phyloP scores from a whole-genome alignment of 2,888 invertebrate species.

The Tiphia femorata region DNA sequence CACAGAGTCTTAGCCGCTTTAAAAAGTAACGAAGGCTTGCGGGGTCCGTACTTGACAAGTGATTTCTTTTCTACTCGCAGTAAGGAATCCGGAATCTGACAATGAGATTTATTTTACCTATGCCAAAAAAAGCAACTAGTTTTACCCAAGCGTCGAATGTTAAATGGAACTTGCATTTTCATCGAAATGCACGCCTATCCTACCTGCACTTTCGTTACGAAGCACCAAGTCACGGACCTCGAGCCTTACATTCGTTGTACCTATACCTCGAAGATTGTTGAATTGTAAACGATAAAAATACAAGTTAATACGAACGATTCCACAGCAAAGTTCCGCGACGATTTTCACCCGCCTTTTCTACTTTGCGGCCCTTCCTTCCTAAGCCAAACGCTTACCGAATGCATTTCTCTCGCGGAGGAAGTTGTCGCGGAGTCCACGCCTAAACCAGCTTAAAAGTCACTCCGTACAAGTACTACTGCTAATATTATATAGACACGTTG shows the following conservation, averaged over 20 bases:
- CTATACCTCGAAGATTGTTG: constrained; percentile 43
- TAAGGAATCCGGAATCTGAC: constrained; percentile 16
- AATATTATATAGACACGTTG: constrained; percentile 15
- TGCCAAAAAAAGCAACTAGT: no score
- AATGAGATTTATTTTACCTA: no score
- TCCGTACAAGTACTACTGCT: constrained; percentile 19
- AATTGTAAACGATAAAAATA: constrained; percentile 20
- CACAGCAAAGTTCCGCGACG: constrained; percentile 13
- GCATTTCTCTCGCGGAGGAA: background rate
- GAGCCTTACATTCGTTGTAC: constrained; percentile 40
- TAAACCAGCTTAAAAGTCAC: constrained; percentile 21
- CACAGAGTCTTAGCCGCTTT: constrained; percentile 49
- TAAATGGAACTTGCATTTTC: no score
- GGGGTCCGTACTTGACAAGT: constrained; percentile 22
- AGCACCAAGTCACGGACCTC: no score
- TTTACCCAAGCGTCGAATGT: no score
- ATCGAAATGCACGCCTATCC: no score
- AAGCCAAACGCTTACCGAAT: background rate
- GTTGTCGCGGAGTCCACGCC: constrained; percentile 12
- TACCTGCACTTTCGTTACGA: no score
- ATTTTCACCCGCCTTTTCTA: background rate
- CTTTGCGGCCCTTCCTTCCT: background rate
- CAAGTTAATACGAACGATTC: constrained; percentile 13
- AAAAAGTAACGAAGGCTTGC: constrained; percentile 29
- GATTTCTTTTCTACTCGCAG: background rate